Evolutionary conservation across 2,888 invertebrate species (phyloP).

Genomic region (Pristionchus entomophagus): DNA sequence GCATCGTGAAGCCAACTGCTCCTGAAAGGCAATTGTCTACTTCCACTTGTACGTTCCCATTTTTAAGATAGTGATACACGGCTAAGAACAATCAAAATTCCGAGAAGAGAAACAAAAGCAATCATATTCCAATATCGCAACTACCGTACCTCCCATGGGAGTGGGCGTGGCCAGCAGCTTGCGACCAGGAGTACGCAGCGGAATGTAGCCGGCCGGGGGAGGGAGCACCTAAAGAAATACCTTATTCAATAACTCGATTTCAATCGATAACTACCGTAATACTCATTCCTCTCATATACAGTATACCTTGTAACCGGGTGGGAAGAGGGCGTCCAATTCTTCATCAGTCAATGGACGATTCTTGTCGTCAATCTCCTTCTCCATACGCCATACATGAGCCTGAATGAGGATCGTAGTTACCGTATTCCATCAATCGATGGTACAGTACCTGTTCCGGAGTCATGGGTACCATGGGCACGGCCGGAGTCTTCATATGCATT

Average conservation of each 20-base stretch:
- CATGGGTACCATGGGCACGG: conserved; percentile 92
- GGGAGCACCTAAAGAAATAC: conserved; percentile 80
- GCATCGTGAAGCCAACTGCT: conserved; percentile 94
- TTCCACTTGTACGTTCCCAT: too few relatives aligned
- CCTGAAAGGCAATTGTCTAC: neutral
- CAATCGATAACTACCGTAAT: neutral
- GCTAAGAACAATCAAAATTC: too few relatives aligned
- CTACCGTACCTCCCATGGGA: conserved; percentile 82
- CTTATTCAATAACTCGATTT: neutral
- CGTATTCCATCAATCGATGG: neutral
- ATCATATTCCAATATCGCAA: conserved; percentile 12
- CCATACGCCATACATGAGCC: conserved; percentile 79
- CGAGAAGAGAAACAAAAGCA: neutral
- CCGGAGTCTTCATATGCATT: conserved; percentile 98
- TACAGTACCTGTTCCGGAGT: conserved; percentile 87
- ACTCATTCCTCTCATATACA: too few relatives aligned
- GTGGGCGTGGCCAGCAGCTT: conserved; percentile 98
- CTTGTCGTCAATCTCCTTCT: conserved; percentile 93
- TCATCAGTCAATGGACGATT: conserved; percentile 97
- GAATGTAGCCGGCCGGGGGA: conserved; percentile 95
- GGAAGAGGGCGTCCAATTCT: conserved; percentile 96
- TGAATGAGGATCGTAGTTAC: neutral
- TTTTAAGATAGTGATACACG: too few relatives aligned
- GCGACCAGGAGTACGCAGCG: conserved; percentile 95
- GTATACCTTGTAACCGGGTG: conserved; percentile 94